Conservation (phyloP, 1,140 invertebrate genomes). For the Cepaea nemoralis region DNA sequence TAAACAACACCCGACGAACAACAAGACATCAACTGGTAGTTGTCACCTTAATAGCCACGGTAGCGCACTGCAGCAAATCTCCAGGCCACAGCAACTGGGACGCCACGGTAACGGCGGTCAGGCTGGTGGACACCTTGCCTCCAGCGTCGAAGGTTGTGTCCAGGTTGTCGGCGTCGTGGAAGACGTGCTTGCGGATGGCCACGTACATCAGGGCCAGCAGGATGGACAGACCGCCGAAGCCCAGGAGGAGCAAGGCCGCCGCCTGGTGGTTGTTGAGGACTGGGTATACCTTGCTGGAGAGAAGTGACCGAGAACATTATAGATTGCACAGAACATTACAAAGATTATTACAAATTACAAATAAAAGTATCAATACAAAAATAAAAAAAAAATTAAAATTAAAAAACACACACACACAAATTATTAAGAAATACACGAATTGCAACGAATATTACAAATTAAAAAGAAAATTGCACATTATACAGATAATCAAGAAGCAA, state of each 20-base stretch:
- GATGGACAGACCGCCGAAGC: conserved; percentile 63
- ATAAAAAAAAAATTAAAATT: too few species aligned
- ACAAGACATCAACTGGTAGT: too few species aligned
- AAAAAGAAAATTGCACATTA: too few species aligned
- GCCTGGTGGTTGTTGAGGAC: conserved; percentile 56
- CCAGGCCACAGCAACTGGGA: conserved; percentile 63
- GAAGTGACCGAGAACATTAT: too few species aligned
- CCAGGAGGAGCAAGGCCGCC: conserved; percentile 55
- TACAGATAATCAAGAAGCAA: too few species aligned
- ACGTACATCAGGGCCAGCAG: conserved; percentile 62
- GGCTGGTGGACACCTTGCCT: conserved; percentile 60
- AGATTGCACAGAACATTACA: too few species aligned
- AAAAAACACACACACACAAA: too few species aligned
- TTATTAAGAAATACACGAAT: too few species aligned
- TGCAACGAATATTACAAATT: too few species aligned
- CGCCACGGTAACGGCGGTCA: conserved; percentile 62
- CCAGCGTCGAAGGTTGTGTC: conserved; percentile 71
- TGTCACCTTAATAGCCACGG: conserved; percentile 59
- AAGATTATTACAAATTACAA: too few species aligned
- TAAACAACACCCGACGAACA: too few species aligned
- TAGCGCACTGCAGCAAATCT: conserved; percentile 60
- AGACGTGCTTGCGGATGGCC: conserved; percentile 61
- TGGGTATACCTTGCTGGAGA: conserved; percentile 38
- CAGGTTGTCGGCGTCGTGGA: conserved; percentile 61
- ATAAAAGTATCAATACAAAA: too few species aligned